These are phyloP conservation scores for Phalacrocorax pelagicus DNA, from an alignment of 2,113 vertebrate species.

Conservation along the genomic window DNA sequence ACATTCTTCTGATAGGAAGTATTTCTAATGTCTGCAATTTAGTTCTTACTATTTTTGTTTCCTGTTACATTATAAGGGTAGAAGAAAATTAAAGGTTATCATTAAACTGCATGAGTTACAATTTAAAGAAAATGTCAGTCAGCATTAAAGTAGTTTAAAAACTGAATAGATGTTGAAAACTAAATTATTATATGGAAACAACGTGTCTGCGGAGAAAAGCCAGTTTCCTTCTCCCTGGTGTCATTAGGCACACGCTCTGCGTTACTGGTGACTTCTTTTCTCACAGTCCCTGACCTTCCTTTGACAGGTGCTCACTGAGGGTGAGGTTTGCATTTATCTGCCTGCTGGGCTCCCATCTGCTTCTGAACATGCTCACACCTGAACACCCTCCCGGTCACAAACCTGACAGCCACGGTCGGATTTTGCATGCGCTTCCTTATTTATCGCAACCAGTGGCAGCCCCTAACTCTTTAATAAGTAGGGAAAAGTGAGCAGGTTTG, in stretches of 20 bases:
- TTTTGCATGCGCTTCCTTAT: neutral
- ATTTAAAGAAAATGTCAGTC: slow-evolving; percentile 4
- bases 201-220: neutral
- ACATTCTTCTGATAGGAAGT: neutral
- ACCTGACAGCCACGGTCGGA: neutral
- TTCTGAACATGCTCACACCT: neutral
- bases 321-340: slow-evolving; percentile 24
- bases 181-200: slow-evolving; percentile 65
- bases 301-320: slow-evolving; percentile 46
- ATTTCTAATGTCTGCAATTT: neutral
- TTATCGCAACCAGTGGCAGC: neutral
- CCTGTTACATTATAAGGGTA: neutral
- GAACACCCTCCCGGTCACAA: neutral
- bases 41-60: neutral
- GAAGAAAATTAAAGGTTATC: slow-evolving; percentile 40
- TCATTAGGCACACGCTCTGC: slow-evolving; percentile 36
- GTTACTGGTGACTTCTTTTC: slow-evolving; percentile 23
- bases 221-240: slow-evolving; percentile 7
- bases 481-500: neutral
- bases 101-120: neutral
- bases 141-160: slow-evolving; percentile 3
- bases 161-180: slow-evolving; percentile 48
- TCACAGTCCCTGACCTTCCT: slow-evolving; percentile 52
- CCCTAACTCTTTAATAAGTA: neutral
- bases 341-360: slow-evolving; percentile 64